phyloP scores from a whole-genome alignment of 30 jellyfish, hydroid and myxozoan species.

The Cassiopea xamachana region DNA sequence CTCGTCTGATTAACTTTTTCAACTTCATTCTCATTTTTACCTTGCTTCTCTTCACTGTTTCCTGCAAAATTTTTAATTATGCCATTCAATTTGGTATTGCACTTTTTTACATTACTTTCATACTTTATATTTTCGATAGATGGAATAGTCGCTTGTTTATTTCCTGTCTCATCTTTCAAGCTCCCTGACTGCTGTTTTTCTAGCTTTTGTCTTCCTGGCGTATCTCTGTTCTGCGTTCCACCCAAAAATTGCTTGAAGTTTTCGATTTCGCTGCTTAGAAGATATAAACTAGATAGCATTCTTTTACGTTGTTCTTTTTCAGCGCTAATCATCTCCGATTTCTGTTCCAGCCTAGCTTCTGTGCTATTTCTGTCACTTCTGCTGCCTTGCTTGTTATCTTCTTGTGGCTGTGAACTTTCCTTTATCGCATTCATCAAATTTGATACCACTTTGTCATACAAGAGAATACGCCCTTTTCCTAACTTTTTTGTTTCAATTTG shows the following conservation, averaged over 20 bases:
- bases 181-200: background rate
- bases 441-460: constrained; percentile 46
- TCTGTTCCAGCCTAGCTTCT: background rate
- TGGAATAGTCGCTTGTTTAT: background rate
- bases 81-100: background rate
- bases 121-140: background rate
- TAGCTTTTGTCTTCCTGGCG: background rate
- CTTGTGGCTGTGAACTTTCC: background rate
- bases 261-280: constrained; percentile 59
- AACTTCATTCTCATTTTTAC: background rate
- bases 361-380: background rate
- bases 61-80: background rate
- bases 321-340: background rate
- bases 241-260: constrained; percentile 28
- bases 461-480: constrained; percentile 7
- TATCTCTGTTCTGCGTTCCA: background rate
- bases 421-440: constrained; percentile 37
- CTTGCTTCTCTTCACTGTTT: background rate
- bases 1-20: background rate
- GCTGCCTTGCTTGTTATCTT: background rate
- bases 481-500: background rate
- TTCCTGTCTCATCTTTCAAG: background rate
- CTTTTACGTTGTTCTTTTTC: constrained; percentile 35
- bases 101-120: background rate
- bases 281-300: constrained; percentile 55